A percentile compares a stretch with the other conserved stretches of the same genome.
Evolutionary conservation across 1,140 invertebrate genomes (phyloP).

Genomic region (Berghia stephanieae): DNA sequence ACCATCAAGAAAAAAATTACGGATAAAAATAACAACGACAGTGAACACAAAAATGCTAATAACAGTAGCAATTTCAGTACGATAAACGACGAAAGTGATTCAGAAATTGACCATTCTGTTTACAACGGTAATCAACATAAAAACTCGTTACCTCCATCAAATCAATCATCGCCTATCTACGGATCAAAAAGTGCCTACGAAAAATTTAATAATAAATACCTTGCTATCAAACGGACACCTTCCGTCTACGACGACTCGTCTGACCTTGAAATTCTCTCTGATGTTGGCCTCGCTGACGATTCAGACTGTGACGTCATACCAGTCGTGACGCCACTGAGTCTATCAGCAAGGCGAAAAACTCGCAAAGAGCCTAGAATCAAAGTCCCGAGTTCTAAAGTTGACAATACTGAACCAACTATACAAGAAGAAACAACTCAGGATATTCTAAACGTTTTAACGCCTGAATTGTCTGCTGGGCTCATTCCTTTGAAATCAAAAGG

Average conservation of each 20-base stretch:
- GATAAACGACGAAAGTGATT: too few relatives aligned
- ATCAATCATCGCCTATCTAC: background rate
- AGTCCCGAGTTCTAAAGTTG: background rate
- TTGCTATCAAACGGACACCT: background rate
- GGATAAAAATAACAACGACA: too few relatives aligned
- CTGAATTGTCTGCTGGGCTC: too few relatives aligned
- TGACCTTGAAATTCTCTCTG: background rate
- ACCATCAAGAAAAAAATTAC: too few relatives aligned
- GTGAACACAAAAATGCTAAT: too few relatives aligned
- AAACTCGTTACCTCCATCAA: background rate
- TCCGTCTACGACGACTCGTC: background rate
- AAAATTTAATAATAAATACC: background rate
- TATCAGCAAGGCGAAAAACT: constrained; percentile 11
- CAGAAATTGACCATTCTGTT: background rate
- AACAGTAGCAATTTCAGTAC: too few relatives aligned
- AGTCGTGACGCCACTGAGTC: background rate
- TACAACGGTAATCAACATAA: too few relatives aligned
- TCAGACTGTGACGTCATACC: background rate
- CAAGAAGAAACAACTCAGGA: constrained; percentile 18
- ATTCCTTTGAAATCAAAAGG: too few relatives aligned
- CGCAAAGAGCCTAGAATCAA: constrained; percentile 1
- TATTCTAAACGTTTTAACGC: too few relatives aligned
- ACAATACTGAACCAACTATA: background rate
- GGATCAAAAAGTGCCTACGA: background rate
- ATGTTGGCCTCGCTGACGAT: background rate